Base-by-base conservation (phyloP, 2,888 invertebrate genomes). In the Polietes domitor region DNA sequence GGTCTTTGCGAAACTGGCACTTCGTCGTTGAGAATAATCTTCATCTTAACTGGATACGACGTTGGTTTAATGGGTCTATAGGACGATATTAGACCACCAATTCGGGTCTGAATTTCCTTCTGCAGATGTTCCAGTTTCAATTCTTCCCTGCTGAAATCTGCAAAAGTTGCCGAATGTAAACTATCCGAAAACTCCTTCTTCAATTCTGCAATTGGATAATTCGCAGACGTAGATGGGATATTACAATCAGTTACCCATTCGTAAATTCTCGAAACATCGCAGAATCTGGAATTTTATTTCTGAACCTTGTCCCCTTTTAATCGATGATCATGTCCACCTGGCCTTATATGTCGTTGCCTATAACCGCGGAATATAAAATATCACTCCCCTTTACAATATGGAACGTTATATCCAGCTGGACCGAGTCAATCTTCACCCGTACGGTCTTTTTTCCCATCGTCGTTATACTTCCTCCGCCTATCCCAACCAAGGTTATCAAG, bases 1-100 rank as follows among this genome's bases (percentile, higher is more conserved):
- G 84, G 83, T 15, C 65, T 26, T n/a, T 86, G 77, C 12, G 50
- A 82, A n/a, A 86, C 70, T 32, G 84, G 82, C 12, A 65, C 43
- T 17, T 82, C 82, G 26, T 86, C 80, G 21, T 47, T 58, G 4
- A 85, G 47, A 15, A 81, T 43, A 0, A 78, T 50, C 21, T 72
- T 79, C 73, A 79, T 78, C 24, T 72, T 24, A 0, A 79, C 37
- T 6, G 73, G 68, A 19, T 37, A 61, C 5, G 19, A 19, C 9
- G 47, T 28, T 53, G 15, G 15, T 3, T 50, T 41, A 10, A 24
- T 4, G 12, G 63, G 61, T n/a, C 28, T 26, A 28, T 61, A 61
- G 10, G 15, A 15, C 7, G 15, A 15, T n/a, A 61, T 10, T 12
- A 61, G n/a, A 28, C n/a, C 10, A 12, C n/a, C 15, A 10, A 61